Evolutionary conservation across 2,113 vertebrate species (phyloP).

Genomic region (Pachypanchax playfairii): DNA sequence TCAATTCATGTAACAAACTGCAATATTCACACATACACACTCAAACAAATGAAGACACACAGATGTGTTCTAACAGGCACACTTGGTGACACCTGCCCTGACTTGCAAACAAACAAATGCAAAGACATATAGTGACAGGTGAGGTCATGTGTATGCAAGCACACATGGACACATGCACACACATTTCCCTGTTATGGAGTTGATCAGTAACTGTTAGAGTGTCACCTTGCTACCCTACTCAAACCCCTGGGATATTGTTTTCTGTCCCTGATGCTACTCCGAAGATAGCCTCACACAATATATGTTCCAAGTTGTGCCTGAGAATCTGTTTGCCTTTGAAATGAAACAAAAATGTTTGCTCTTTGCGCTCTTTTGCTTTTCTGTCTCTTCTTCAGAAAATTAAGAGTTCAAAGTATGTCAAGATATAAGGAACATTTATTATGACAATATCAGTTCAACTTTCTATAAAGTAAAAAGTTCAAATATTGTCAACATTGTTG

Average conservation of each 20-base stretch:
- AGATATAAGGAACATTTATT: conserved; percentile 9
- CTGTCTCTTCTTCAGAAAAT: not conserved
- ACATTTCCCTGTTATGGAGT: conserved; percentile 40
- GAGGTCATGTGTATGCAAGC: conserved; percentile 49
- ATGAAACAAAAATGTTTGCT: conserved; percentile 11
- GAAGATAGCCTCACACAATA: conserved; percentile 50
- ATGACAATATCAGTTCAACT: conserved; percentile 24
- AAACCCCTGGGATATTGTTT: conserved; percentile 58
- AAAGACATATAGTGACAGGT: conserved; percentile 56
- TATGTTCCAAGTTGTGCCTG: conserved; percentile 17
- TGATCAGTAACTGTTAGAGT: conserved; percentile 69
- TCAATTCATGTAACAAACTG: conserved; percentile 29
- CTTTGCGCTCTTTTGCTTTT: too few relatives aligned
- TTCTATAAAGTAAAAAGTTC: conserved; percentile 27
- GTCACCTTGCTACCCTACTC: conserved; percentile 59
- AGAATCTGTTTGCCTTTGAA: conserved; percentile 25
- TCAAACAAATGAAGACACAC: conserved; percentile 14
- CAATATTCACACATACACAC: conserved; percentile 15
- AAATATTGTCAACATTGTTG: conserved; percentile 14
- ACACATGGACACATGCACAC: conserved; percentile 30
- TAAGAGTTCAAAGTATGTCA: not conserved
- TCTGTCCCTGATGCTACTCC: conserved; percentile 62
- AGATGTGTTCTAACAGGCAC: conserved; percentile 36
- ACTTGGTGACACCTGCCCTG: conserved; percentile 49
- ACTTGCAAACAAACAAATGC: conserved; percentile 60